Evolutionary conservation across 1,140 invertebrate species (phyloP), one percentile per base, ranked within the genome.

Genomic region (Diabrotica virgifera): DNA sequence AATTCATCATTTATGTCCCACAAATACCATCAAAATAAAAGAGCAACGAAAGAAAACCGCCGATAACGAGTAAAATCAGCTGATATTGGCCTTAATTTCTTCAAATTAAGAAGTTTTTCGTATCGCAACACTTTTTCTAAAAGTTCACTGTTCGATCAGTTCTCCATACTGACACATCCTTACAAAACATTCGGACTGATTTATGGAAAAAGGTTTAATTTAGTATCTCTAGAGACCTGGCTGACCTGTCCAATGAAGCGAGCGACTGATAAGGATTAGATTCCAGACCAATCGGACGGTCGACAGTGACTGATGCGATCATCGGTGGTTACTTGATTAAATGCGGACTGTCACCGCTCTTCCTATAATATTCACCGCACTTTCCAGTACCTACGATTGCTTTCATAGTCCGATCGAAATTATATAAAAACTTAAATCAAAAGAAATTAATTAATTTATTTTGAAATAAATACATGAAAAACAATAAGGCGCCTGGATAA

Each of bases 221-320:
- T 70, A 70, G 64, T 66, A 64, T 64, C 37, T 37, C 52, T 56
- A 61, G 35, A 37, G 58, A 66, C 68, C 70, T 64, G 46, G 70
- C 68, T 74, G 74, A 75, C 74, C 74, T 74, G 72, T 75, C 72
- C 58, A 59, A 59, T 59, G 58, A 59, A 59, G 58, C 58, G 72
- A 59, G 67, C 64, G 71, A 71, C 69, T 73, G 72, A 74, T 75
- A 73, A 75, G 72, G 74, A 75, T 75, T 75, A 70, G 68, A 69
- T 70, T 59, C 59, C 64, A 57, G 55, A 46, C 66, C 70, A 71
- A 70, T 70, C 64, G 63, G 63, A 65, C 68, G 56, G 50, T 66
- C 65, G 74, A 75, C 74, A 75, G 74, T 75, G 74, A 75, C 74
- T 74, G 72, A 75, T 75, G 72, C 69, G 72, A 74, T 74, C 70